Conservation (phyloP, 1,140 invertebrate species). For the Venturia canescens region DNA sequence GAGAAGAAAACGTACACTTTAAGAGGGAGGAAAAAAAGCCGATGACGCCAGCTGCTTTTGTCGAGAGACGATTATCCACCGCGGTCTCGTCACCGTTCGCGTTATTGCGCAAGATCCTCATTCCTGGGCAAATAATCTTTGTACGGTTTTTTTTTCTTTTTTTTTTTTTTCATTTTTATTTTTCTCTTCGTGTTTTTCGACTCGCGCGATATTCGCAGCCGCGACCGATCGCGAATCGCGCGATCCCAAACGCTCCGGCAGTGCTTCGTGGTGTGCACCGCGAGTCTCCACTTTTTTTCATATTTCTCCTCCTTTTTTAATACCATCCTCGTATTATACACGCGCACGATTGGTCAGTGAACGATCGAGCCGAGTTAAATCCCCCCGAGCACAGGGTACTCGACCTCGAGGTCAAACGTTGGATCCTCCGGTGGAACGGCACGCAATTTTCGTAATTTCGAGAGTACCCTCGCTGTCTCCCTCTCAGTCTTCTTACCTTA, state of each 20-base stretch:
- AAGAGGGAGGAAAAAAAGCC: background rate
- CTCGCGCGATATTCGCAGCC: no score
- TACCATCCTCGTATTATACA: background rate
- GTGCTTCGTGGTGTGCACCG: background rate
- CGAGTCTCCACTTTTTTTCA: no score
- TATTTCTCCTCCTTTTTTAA: background rate
- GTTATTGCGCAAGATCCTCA: conserved; percentile 26
- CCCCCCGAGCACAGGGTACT: background rate
- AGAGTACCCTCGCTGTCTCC: background rate
- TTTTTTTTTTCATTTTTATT: background rate
- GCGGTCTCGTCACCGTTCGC: conserved; percentile 15
- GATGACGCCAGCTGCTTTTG: conserved; percentile 13
- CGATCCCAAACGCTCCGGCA: background rate
- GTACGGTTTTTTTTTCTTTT: background rate
- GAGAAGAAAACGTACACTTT: background rate
- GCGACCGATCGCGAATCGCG: background rate
- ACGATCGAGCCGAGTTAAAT: background rate
- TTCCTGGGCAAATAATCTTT: conserved; percentile 17
- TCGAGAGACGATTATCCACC: background rate
- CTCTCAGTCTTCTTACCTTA: no score
- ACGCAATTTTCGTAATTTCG: conserved; percentile 65
- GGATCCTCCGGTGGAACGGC: conserved; percentile 35
- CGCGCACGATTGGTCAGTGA: background rate
- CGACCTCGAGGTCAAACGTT: conserved; percentile 54
- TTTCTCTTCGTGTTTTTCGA: background rate